Evolutionary conservation across 92 coral and sea anemone genomes (phyloP).

Genomic region (Pocillopora grandis): DNA sequence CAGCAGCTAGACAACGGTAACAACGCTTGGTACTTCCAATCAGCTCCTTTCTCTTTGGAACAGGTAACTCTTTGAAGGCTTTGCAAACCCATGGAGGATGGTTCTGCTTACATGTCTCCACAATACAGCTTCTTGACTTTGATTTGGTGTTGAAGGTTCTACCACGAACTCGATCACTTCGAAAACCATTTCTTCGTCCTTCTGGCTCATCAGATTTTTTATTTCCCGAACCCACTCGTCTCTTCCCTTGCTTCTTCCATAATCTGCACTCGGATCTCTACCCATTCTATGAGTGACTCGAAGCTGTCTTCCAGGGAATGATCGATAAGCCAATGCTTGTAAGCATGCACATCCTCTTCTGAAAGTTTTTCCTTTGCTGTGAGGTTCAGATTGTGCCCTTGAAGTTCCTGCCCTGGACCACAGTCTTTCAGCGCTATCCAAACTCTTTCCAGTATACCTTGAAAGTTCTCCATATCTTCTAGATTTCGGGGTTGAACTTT

Average conservation of each 20-base stretch:
- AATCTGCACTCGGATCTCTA: slow-evolving; percentile 27
- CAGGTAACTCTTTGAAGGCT: slow-evolving; percentile 35
- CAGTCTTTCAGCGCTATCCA: too few relatives aligned
- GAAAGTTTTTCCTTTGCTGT: slow-evolving; percentile 57
- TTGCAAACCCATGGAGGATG: slow-evolving; percentile 52
- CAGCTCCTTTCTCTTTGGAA: slow-evolving; percentile 36
- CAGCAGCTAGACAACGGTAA: slow-evolving; percentile 40
- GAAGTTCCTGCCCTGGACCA: too few relatives aligned
- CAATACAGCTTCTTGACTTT: slow-evolving; percentile 12
- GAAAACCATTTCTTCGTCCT: neutral
- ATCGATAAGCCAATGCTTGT: slow-evolving; percentile 51
- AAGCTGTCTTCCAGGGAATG: slow-evolving; percentile 50
- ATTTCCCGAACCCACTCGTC: slow-evolving; percentile 15
- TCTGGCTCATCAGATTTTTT: slow-evolving; percentile 3
- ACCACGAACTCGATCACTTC: neutral
- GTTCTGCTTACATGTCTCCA: slow-evolving; percentile 19
- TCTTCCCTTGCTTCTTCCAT: slow-evolving; percentile 46
- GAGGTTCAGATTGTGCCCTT: slow-evolving; percentile 44
- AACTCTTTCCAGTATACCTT: too few relatives aligned
- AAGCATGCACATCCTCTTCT: slow-evolving; percentile 44
- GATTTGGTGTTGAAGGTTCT: slow-evolving; percentile 15
- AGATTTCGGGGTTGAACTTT: neutral
- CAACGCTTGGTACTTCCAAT: slow-evolving; percentile 26
- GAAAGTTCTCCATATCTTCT: too few relatives aligned
- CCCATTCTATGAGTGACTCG: slow-evolving; percentile 3